Evolutionary conservation across 2,888 invertebrate species (phyloP).

Genomic region (Rhingia campestris): DNA sequence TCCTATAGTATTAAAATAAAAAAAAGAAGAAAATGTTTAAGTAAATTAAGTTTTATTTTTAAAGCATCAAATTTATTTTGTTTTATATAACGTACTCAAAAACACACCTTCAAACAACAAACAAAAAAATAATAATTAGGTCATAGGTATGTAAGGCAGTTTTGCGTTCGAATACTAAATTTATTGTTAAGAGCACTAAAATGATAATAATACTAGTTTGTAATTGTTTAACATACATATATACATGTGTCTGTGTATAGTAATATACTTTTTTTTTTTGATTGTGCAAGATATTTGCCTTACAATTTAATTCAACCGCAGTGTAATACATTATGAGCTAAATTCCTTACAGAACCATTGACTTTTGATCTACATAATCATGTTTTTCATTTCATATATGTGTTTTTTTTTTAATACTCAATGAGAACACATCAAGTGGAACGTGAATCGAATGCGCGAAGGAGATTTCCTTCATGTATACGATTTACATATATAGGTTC

Average conservation of each 20-base stretch:
- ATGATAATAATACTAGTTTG: conserved; percentile 49
- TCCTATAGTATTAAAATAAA: conserved; percentile 73
- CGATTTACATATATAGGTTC: neutral
- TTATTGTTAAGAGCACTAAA: conserved; percentile 55
- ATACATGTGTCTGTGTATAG: conserved; percentile 34
- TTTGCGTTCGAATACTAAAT: conserved; percentile 64
- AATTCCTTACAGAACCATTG: conserved; percentile 36
- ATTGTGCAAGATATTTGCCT: conserved; percentile 33
- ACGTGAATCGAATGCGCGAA: no score
- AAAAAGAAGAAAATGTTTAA: conserved; percentile 60
- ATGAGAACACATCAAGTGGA: no score
- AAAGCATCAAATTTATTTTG: conserved; percentile 39
- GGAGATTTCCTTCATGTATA: no score
- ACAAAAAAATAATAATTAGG: conserved; percentile 16
- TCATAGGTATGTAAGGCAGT: conserved; percentile 47
- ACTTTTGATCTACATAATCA: conserved; percentile 31
- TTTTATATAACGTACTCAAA: conserved; percentile 45
- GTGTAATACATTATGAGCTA: conserved; percentile 54
- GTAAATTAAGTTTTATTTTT: conserved; percentile 68
- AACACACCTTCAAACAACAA: conserved; percentile 28
- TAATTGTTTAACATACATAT: conserved; percentile 33
- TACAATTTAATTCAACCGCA: conserved; percentile 25
- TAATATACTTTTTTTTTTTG: conserved; percentile 14
- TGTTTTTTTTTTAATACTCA: neutral
- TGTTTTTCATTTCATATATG: conserved; percentile 17